phyloP scores from a whole-genome alignment of 2,113 vertebrate species.

The Calyptomena viridis region DNA sequence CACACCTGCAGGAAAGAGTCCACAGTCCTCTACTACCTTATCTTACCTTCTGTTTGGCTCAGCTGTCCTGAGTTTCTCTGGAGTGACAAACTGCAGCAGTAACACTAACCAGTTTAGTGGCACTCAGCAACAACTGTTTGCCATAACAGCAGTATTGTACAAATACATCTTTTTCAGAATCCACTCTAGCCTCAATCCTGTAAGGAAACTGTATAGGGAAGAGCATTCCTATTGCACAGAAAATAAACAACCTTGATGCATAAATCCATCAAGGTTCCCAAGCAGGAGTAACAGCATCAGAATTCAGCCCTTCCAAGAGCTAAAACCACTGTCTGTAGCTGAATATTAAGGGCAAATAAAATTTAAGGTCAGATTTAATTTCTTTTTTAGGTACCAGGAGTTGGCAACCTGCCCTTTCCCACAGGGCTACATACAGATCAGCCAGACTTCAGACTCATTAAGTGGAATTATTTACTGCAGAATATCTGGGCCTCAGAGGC shows the following conservation, averaged over 20 bases:
- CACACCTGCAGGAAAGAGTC: background rate
- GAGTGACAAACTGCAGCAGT: background rate
- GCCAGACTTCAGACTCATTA: background rate
- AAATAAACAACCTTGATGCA: background rate
- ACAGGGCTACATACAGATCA: background rate
- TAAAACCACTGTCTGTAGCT: background rate
- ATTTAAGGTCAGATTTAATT: background rate
- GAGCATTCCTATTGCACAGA: background rate
- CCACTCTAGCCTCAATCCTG: background rate
- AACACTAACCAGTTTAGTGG: background rate
- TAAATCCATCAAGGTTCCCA: background rate
- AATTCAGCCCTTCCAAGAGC: background rate
- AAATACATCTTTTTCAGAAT: background rate
- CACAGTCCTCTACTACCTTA: background rate
- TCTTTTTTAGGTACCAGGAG: background rate
- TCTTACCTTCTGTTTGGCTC: background rate
- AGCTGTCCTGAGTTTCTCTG: background rate
- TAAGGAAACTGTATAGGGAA: background rate
- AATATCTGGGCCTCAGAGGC: background rate
- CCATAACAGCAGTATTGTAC: background rate
- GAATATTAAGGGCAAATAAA: background rate
- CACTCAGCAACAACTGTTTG: background rate
- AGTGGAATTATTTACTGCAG: background rate
- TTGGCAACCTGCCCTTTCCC: background rate
- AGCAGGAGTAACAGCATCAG: background rate